Evolutionary conservation across 2,797 vertebrate genomes (phyloP).

Genomic region (Chloroceryle inda): DNA sequence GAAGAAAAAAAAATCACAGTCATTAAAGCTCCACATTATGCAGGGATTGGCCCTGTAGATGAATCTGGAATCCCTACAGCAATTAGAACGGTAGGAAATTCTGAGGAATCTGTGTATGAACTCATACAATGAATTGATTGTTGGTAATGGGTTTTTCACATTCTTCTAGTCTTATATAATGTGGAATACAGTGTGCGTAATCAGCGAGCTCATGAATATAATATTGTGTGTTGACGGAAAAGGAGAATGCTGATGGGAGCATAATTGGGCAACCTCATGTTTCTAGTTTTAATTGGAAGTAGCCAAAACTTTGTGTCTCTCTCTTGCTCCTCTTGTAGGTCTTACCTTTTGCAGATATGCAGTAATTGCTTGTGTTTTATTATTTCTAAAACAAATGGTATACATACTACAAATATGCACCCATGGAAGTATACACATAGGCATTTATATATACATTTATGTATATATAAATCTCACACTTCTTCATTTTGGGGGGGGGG

Average conservation of each 20-base stretch:
- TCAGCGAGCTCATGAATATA: slow-evolving; percentile 65
- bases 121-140: slow-evolving; percentile 78
- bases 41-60: slow-evolving; percentile 97
- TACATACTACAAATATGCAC: background rate
- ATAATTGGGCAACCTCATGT: slow-evolving; percentile 42
- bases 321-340: background rate
- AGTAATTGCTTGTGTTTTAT: background rate
- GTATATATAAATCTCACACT: background rate
- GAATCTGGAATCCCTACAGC: slow-evolving; percentile 98
- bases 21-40: slow-evolving; percentile 97
- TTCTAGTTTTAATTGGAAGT: slow-evolving; percentile 62
- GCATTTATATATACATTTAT: too few relatives aligned
- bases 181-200: slow-evolving; percentile 55
- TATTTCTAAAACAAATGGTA: background rate
- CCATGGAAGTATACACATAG: background rate
- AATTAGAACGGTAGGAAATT: slow-evolving; percentile 94
- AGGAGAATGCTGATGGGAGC: slow-evolving; percentile 20
- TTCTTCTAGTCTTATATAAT: slow-evolving; percentile 77
- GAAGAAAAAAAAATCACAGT: slow-evolving; percentile 95
- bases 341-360: background rate
- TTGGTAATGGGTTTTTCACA: slow-evolving; percentile 72
- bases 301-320: slow-evolving; percentile 17
- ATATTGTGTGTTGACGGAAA: slow-evolving; percentile 52
- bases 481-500: background rate
- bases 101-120: slow-evolving; percentile 50